Evolutionary conservation across 2,113 vertebrate species (phyloP).

Genomic region (Syngnathus scovelli): DNA sequence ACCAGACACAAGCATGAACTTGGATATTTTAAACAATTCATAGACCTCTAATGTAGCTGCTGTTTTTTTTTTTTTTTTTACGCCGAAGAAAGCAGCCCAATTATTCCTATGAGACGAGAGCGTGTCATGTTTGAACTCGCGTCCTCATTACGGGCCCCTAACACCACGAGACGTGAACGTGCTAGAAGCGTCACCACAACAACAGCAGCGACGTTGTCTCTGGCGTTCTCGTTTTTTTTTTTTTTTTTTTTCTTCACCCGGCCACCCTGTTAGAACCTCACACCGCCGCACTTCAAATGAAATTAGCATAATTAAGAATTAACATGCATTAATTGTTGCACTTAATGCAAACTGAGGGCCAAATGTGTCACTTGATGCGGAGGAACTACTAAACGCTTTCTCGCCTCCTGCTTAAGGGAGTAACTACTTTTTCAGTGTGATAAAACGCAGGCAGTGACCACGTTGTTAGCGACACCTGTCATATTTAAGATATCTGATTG

Average conservation of each 20-base stretch:
- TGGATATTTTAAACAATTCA: slow-evolving; percentile 11
- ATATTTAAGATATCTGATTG: background rate
- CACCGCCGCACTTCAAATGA: slow-evolving; percentile 81
- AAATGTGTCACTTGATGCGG: slow-evolving; percentile 86
- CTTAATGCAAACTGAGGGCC: slow-evolving; percentile 85
- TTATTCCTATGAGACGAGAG: slow-evolving; percentile 56
- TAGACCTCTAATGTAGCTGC: background rate
- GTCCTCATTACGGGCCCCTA: slow-evolving; percentile 62
- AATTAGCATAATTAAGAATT: slow-evolving; percentile 98
- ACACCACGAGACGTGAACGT: slow-evolving; percentile 63
- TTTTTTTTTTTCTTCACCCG: slow-evolving; percentile 57
- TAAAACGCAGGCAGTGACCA: background rate
- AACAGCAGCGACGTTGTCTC: slow-evolving; percentile 74
- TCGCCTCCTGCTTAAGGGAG: slow-evolving; percentile 85
- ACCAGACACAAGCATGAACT: slow-evolving; percentile 14
- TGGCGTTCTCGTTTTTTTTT: background rate
- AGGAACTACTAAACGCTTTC: slow-evolving; percentile 81
- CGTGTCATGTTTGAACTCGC: slow-evolving; percentile 65
- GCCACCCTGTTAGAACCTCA: slow-evolving; percentile 86
- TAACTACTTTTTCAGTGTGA: slow-evolving; percentile 64
- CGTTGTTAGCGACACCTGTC: background rate
- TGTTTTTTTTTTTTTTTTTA: slow-evolving; percentile 15
- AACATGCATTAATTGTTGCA: slow-evolving; percentile 97
- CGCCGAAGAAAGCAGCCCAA: slow-evolving; percentile 52
- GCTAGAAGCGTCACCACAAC: slow-evolving; percentile 74